These are phyloP conservation scores for Xiphydria camelus DNA, from an alignment of 2,888 invertebrate species.

Conservation along the genomic window DNA sequence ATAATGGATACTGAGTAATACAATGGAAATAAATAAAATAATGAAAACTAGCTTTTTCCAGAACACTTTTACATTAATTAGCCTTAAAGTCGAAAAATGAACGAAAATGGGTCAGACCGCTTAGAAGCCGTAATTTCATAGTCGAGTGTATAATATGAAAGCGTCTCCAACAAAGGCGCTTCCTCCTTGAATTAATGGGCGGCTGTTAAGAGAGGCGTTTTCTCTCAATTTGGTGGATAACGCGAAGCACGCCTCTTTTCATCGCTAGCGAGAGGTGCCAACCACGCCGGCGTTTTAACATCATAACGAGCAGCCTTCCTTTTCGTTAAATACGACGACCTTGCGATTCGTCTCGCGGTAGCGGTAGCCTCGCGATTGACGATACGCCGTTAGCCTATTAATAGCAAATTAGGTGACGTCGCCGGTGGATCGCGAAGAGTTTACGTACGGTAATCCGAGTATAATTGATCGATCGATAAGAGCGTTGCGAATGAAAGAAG, in stretches of 20 bases:
- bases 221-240: neutral
- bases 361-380: neutral
- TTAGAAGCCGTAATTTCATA: no score
- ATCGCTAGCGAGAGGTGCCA: conserved; percentile 6
- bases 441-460: neutral
- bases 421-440: neutral
- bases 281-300: conserved; percentile 21
- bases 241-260: neutral
- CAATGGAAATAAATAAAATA: no score
- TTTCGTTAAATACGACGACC: conserved; percentile 17
- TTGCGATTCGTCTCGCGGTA: conserved; percentile 10
- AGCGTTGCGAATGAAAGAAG: no score
- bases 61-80: conserved; percentile 1
- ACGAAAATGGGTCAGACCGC: no score
- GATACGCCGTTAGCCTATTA: neutral
- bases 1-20: no score
- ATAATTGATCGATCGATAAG: conserved; percentile 1
- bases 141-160: no score
- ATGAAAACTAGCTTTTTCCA: conserved; percentile 2
- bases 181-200: no score
- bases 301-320: conserved; percentile 23
- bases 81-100: conserved; percentile 7
- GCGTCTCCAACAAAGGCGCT: no score
- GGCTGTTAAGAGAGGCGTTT: no score
- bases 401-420: neutral